Base-by-base conservation (phyloP, 2,888 invertebrate species). In the Phania funesta region DNA sequence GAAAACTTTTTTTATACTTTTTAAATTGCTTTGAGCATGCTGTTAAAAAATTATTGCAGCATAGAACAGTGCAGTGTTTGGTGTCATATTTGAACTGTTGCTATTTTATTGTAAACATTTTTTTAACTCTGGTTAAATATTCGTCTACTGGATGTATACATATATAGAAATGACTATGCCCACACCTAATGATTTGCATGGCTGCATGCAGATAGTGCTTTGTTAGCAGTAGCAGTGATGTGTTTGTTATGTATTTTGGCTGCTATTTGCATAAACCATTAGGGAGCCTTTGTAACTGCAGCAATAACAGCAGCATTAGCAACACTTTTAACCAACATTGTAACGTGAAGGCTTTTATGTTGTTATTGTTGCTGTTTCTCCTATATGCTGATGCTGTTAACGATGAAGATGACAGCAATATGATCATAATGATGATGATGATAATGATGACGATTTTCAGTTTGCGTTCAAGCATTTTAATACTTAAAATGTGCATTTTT, bases 271-370 rank as follows among this genome's bases (percentile, higher is more conserved):
- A 81, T 78, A 78, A 78, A 80, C 77, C 80, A 78, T 80, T 80
- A 78, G 83, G 80, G 80, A 78, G 75, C 73, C 78, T 77, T 76
- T 79, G 81, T 64, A 75, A 78, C 80, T 75, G 74, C 75, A 78
- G 77, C 80, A 80, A 74, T 80, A 81, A 81, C 79, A 80, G 76
- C 82, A 80, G 75, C 80, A 83, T 76, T 77, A 80, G 80, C 83
- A 77, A 80, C 83, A 83, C 82, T 82, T 82, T 82, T 78, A 68
- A 64, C 78, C 75, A 78, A 78, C 74, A 82, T 75, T 46, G 70
- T 71, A 60, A 78, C 38, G 50, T 52, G 65, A 79, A 79, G 44
- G 64, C 64, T 71, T 24, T 50, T 26, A 29, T 58, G 41, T 74
- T 67, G 58, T 46, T 58, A 54, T 62, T 68, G 70, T 41, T 65